A percentile compares a stretch with the other conserved stretches of the same genome.
Conservation (phyloP, 2,888 invertebrate species). For the Cerceris ruficornis region DNA sequence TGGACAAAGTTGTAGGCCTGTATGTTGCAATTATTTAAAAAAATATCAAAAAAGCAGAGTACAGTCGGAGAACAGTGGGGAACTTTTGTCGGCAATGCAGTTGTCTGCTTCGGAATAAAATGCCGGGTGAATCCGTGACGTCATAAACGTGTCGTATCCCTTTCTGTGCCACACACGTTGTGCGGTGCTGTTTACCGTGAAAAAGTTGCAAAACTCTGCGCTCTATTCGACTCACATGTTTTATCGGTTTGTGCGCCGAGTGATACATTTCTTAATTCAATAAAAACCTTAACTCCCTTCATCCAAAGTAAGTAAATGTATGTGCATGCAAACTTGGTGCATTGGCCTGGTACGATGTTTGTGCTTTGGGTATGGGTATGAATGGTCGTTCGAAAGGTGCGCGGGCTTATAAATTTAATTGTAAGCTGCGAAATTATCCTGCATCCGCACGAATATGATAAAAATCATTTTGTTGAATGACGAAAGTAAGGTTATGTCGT, state of each 20-base stretch:
- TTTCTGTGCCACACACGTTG: constrained; percentile 71
- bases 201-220: constrained; percentile 32
- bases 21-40: too few species aligned
- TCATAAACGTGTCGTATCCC: constrained; percentile 64
- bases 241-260: not conserved
- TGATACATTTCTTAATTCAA: not conserved
- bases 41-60: not conserved
- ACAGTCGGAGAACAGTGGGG: not conserved
- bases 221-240: constrained; percentile 11
- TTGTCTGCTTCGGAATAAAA: constrained; percentile 40
- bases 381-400: too few species aligned
- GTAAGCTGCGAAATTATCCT: too few species aligned
- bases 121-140: constrained; percentile 67
- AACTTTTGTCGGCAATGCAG: constrained; percentile 52
- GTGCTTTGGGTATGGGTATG: not conserved
- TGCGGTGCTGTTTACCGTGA: constrained; percentile 50
- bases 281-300: not conserved
- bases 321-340: constrained; percentile 21
- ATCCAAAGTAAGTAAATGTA: constrained; percentile 21
- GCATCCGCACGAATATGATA: too few species aligned
- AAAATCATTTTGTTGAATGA: too few species aligned
- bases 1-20: too few species aligned
- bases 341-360: not conserved
- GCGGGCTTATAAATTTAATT: too few species aligned
- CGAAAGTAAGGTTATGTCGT: too few species aligned